These are phyloP conservation scores for Hydrolagus affinis DNA, from an alignment of 2,113 vertebrate species.

Conservation along the genomic window DNA sequence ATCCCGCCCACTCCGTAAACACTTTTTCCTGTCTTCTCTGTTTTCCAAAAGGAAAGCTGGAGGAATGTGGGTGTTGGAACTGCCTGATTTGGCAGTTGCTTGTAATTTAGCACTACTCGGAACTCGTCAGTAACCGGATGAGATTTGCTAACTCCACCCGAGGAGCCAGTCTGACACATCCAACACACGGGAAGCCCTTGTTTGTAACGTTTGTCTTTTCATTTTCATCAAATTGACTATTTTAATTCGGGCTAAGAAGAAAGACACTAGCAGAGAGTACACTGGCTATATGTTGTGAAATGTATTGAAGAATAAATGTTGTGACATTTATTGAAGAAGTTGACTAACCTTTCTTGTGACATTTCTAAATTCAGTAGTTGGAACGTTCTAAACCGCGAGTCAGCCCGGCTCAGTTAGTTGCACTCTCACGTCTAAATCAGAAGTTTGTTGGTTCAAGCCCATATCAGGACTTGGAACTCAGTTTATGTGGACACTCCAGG, in stretches of 20 bases:
- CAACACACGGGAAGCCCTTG: neutral
- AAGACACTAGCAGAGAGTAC: neutral
- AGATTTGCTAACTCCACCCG: neutral
- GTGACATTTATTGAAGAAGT: no score
- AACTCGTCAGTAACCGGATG: neutral
- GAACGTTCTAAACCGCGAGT: no score
- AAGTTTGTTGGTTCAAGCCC: no score
- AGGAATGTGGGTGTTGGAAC: neutral
- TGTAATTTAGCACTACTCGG: neutral
- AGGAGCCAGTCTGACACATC: neutral
- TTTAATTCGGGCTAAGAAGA: neutral
- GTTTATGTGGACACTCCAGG: no score
- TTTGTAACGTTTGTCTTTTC: neutral
- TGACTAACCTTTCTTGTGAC: no score
- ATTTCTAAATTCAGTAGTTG: no score
- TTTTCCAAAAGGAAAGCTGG: neutral
- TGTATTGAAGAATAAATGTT: no score
- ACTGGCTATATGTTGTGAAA: no score
- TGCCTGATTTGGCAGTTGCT: neutral
- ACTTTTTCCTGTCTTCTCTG: neutral
- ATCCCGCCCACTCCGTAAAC: neutral
- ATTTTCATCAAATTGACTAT: neutral
- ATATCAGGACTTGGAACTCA: no score
- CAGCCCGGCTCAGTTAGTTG: no score
- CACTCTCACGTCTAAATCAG: no score